Evolutionary conservation across 2,797 vertebrate genomes (phyloP).

Genomic region (Hafferia zeledoni): DNA sequence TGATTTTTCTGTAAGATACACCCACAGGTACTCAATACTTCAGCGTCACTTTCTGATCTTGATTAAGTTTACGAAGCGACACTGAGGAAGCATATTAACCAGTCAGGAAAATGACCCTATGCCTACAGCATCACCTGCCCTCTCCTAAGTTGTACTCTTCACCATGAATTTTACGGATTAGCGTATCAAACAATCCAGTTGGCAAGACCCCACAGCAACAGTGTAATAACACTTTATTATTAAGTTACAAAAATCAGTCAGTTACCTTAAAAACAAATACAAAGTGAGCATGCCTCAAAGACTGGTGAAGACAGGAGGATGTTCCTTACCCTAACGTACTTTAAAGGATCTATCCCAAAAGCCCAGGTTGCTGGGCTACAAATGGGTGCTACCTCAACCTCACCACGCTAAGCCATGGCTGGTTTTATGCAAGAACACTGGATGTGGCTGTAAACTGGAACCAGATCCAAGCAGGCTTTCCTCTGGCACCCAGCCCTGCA

Average conservation of each 20-base stretch:
- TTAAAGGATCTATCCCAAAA: not conserved
- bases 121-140: not conserved
- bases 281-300: not conserved
- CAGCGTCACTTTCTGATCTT: not conserved
- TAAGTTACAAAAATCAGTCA: not conserved
- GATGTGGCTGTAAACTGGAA: not conserved
- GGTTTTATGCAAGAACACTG: not conserved
- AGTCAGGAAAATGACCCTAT: not conserved
- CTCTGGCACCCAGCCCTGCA: not conserved
- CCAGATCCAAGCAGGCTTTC: not conserved
- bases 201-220: not conserved
- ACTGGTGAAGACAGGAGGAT: not conserved
- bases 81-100: not conserved
- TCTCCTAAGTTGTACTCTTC: not conserved
- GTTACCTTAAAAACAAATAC: not conserved
- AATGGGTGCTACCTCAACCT: not conserved
- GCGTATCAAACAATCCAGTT: not conserved
- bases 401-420: accelerated
- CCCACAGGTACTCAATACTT: not conserved
- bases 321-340: not conserved
- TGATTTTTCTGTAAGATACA: not conserved
- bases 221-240: not conserved
- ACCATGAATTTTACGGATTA: not conserved
- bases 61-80: not conserved
- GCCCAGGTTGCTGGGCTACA: not conserved